Percentiles rank a stretch among this genome's conserved stretches.
These are phyloP conservation scores for Carollia perspicillata DNA, from an alignment of 2,113 vertebrate species.

Conservation along the genomic window DNA sequence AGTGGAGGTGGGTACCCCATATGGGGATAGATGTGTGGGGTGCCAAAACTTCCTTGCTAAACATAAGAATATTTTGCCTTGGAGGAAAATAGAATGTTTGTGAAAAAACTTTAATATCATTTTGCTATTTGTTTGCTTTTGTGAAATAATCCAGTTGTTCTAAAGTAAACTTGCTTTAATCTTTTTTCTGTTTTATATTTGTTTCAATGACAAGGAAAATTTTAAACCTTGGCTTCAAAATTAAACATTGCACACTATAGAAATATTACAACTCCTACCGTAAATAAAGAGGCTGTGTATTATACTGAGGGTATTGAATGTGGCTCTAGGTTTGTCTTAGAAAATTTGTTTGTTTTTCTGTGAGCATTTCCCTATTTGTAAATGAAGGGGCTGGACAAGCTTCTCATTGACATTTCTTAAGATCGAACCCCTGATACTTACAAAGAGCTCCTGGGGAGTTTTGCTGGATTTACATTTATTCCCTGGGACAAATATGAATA, in stretches of 20 bases:
- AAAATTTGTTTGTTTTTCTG: neutral
- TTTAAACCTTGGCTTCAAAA: neutral
- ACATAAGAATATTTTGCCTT: neutral
- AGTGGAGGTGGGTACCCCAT: neutral
- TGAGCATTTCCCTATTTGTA: neutral
- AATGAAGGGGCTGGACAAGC: neutral
- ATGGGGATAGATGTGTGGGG: neutral
- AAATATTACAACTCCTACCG: neutral
- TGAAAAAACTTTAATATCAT: neutral
- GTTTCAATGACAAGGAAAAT: neutral
- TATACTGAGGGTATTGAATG: neutral
- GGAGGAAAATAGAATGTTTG: neutral
- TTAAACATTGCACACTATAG: neutral
- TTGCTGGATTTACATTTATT: neutral
- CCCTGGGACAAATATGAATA: neutral
- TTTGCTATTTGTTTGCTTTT: neutral
- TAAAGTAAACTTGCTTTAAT: neutral
- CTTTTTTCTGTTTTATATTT: neutral
- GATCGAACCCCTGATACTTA: neutral
- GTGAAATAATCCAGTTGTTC: neutral
- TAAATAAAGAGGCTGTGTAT: neutral
- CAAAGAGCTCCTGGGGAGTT: neutral
- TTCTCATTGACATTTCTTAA: neutral
- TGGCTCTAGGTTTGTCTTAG: neutral
- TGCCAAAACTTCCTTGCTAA: neutral